Evolutionary conservation across 2,888 invertebrate species (phyloP), one percentile per base, ranked within the genome.

Genomic region (Synergus gifuensis): DNA sequence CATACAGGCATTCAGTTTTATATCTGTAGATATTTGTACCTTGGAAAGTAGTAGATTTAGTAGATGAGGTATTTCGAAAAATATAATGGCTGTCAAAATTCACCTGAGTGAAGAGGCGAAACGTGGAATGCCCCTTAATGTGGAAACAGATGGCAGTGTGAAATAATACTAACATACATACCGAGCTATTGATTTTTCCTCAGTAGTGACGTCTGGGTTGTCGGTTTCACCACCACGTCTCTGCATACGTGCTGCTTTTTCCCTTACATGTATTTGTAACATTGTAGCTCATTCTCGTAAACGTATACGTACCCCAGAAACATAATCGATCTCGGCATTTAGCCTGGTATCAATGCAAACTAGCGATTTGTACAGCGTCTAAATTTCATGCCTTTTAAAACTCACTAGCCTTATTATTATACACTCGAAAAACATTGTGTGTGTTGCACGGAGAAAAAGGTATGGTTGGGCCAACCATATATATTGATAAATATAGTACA

Each of bases 131-230:
- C 69, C 77, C 83, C 36, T 54, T 54, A 73, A 36, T 73, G n/a
- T 73, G 18, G 64, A 60, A 82, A 79, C 83, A 83, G 84, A 86
- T 82, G 81, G 80, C 82, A 82, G 84, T 82, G 84, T 83, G 84
- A 84, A 88, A 89, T 89, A 88, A 90, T 87, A 87, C 88, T 88
- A 89, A 87, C 88, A 87, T 88, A 88, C 84, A 89, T 87, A 88
- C 84, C 85, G 78, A 79, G 81, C 84, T 89, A 90, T 90, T 88
- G 89, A 90, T 90, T 89, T 90, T 88, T 83, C 82, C 79, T 77
- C 80, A 83, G 79, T 80, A 82, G 81, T 83, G 84, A 77, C 82
- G 81, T 83, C 85, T 83, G 84, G 78, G 79, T 79, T 81, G 83
- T 82, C 81, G 83, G 82, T 83, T 79, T 66, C 77, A 82, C 80